A percentile compares a stretch with the other conserved stretches of the same genome.
These are phyloP conservation scores for Acanthurus tractus DNA, from an alignment of 2,797 vertebrate species.

Conservation along the genomic window DNA sequence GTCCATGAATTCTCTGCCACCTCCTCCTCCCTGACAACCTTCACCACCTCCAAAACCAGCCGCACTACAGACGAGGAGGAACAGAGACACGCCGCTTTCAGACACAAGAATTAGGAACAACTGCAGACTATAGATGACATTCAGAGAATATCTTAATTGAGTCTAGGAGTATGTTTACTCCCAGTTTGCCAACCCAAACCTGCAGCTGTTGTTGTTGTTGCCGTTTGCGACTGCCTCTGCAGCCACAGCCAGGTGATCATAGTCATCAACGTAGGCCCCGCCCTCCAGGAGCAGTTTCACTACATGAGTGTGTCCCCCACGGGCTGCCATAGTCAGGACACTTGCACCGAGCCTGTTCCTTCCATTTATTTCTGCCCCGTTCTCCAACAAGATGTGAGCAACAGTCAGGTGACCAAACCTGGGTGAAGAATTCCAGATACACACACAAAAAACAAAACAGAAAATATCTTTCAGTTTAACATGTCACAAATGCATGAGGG, in stretches of 20 bases:
- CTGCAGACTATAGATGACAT: not conserved
- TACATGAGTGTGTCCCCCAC: conserved; percentile 92
- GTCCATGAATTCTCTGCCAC: conserved; percentile 85
- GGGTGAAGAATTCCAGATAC: not conserved
- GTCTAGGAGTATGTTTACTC: not conserved
- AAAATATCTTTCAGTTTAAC: not conserved
- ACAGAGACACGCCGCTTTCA: not conserved
- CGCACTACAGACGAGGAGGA: conserved; percentile 32
- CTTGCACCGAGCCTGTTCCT: conserved; percentile 94
- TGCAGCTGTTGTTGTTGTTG: conserved; percentile 84
- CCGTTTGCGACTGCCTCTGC: conserved; percentile 78
- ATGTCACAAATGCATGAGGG: no score
- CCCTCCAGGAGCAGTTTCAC: conserved; percentile 93
- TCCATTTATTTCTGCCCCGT: conserved; percentile 94
- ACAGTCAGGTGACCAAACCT: conserved; percentile 94
- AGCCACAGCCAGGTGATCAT: conserved; percentile 84
- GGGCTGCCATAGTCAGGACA: conserved; percentile 92
- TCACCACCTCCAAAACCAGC: conserved; percentile 67
- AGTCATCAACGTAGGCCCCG: conserved; percentile 91
- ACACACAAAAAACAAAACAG: not conserved
- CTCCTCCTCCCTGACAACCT: conserved; percentile 56
- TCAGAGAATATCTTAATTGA: not conserved
- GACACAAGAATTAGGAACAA: no score
- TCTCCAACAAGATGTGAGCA: conserved; percentile 93
- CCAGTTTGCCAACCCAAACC: conserved; percentile 40